Evolutionary conservation across 2,888 invertebrate genomes (phyloP).

Genomic region (Dryococelus australis): DNA sequence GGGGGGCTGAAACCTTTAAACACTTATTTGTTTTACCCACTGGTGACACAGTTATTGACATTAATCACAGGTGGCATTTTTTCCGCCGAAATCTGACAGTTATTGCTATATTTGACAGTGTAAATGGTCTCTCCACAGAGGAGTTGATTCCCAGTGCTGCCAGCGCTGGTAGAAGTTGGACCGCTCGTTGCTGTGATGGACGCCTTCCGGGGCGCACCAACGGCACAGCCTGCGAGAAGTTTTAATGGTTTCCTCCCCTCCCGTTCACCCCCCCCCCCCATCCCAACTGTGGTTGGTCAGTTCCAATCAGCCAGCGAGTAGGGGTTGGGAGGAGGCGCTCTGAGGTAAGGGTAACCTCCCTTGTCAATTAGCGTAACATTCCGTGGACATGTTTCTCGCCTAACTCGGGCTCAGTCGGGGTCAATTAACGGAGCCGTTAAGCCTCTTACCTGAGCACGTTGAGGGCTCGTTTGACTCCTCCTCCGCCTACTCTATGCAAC

Average conservation of each 20-base stretch:
- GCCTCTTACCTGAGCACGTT: constrained; percentile 1
- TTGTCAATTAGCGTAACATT: background rate
- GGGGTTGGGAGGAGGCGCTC: background rate
- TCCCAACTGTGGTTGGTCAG: background rate
- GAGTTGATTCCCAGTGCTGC: background rate
- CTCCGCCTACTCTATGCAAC: background rate
- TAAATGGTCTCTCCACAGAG: background rate
- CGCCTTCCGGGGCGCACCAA: background rate
- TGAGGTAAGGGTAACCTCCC: background rate
- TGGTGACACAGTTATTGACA: too few relatives aligned
- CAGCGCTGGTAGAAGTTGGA: background rate
- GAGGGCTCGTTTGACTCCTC: background rate
- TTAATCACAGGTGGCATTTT: too few relatives aligned
- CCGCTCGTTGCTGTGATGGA: background rate
- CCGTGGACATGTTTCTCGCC: background rate
- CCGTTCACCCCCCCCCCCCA: background rate
- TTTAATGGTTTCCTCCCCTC: background rate
- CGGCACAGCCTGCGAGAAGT: background rate
- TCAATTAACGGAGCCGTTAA: background rate
- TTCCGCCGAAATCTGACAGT: too few relatives aligned
- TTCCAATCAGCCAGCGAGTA: background rate
- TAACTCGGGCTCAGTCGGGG: background rate
- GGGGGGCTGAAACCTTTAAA: too few relatives aligned
- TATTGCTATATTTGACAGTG: background rate
- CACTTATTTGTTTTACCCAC: too few relatives aligned